These are phyloP conservation scores for Sciurus carolinensis DNA, from an alignment of 2,797 vertebrate species.

Conservation along the genomic window DNA sequence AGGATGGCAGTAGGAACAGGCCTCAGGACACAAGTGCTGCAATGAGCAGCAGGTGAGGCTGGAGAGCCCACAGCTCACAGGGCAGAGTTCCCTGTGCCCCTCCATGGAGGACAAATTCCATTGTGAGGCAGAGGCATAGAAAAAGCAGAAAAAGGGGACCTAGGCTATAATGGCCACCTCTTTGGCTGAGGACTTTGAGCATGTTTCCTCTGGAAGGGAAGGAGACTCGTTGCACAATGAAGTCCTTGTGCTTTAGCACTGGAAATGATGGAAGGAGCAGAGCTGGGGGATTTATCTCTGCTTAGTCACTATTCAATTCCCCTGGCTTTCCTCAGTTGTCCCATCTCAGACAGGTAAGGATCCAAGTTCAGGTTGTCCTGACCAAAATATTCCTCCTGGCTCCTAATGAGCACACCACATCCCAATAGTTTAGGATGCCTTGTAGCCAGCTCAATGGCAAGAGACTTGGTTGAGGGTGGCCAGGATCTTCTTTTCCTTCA, in stretches of 20 bases:
- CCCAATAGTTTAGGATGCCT: background rate
- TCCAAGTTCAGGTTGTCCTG: background rate
- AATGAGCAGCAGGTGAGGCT: slow-evolving; percentile 65
- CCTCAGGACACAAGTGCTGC: slow-evolving; percentile 85
- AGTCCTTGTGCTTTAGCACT: background rate
- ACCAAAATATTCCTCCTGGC: background rate
- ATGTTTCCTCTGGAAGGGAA: background rate
- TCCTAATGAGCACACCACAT: background rate
- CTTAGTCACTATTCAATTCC: background rate
- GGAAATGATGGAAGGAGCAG: background rate
- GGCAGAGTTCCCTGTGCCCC: slow-evolving; percentile 80
- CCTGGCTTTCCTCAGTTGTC: too few relatives aligned
- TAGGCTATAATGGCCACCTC: background rate
- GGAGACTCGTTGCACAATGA: background rate
- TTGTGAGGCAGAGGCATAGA: slow-evolving; percentile 85
- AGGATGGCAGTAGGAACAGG: slow-evolving; percentile 86
- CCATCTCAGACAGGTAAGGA: background rate
- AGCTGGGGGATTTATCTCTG: background rate
- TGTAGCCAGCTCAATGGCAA: background rate
- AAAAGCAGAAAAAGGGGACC: slow-evolving; percentile 1
- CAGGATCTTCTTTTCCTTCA: background rate
- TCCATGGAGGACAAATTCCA: slow-evolving; percentile 89
- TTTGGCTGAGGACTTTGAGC: background rate
- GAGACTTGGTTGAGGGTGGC: background rate
- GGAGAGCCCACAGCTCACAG: slow-evolving; percentile 69